Base-by-base conservation (phyloP, 2,797 vertebrate species). In the Fratercula arctica region DNA sequence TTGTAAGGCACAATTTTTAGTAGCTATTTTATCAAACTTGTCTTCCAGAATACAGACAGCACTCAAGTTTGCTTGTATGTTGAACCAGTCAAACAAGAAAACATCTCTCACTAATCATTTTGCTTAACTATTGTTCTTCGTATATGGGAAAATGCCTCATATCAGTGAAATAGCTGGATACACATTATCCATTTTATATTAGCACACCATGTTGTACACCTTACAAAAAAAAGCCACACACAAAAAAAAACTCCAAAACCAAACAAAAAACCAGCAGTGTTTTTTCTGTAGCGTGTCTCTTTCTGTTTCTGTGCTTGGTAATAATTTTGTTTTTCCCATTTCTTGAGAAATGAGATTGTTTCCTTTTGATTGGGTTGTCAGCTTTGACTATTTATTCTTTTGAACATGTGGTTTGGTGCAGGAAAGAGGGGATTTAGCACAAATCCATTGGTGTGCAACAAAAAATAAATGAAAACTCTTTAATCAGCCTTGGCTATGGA, bases 391-490 rank as follows among this genome's bases (percentile, higher is more conserved):
- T 66, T 87, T 74, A 46, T 41, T 93, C 39, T 64, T 77, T 46
- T 86, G 60, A 91, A 17, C 51, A 12, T 53, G 50, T 75, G 39
- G n/a, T 85, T 89, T 79, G 61, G 16, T 92, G 69, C 37, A 46
- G 26, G 8, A 28, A 81, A 70, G 29, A 90, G 39, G 33, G 26
- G 41, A 79, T 87, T 85, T 85, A 73, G 63, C 66, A 85, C n/a
- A 28, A 81, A 26, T 64, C 33, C 74, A 2, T 78, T 90, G 56
- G 10, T 59, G 26, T 84, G 33, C 43, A 86, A 20, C 41, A 74
- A 68, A 28, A 88, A 85, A 23, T 60, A 87, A 91, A 85, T 46
- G 25, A 74, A 92, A 68, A 17, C 39, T 91, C 26, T 94, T 84
- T 77, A 59, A 86, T 89, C 35, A 17, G 12, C 24, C 29, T 69